Evolutionary conservation across 1,140 invertebrate genomes (phyloP), one percentile per base, ranked within the genome.

Genomic region (Drosophila seguyi): DNA sequence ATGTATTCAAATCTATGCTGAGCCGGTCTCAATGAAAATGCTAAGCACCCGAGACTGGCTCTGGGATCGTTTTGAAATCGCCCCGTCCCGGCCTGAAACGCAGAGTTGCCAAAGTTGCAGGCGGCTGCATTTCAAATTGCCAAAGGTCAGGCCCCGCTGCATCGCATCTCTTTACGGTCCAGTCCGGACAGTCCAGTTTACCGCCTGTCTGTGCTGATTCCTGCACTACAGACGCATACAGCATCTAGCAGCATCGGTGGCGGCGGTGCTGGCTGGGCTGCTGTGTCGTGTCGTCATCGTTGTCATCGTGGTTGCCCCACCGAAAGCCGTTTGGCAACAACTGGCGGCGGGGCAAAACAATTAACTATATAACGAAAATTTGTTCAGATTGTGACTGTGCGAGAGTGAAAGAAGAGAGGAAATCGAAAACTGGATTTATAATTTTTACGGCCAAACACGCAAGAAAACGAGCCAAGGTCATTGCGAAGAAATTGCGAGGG

Each of bases 401-500:
- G 63, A 57, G 77, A 84, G 85, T 90, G 85, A 88, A 88, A 90
- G 77, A 90, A 90, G 80, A 81, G 74, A 90, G 85, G 69, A 84
- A 81, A 75, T 65, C 53, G 48, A 85, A 83, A 83, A 84, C 81
- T 84, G 81, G 81, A 84, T 84, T 80, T 80, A 73, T 81, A 79
- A 88, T 88, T 83, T 83, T 65, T 63, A 85, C 82, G 78, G 62
- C 74, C 76, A 75, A 79, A 79, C 81, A 84, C 79, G 79, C 87
- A 90, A 91, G 83, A 91, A 90, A 91, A 72, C 79, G 42, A 91
- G 76, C 87, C 87, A 91, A 91, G 87, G 87, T 91, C 87, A 91
- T 62, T 69, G 81, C 75, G 47, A 90, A 90, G 85, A 90, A 90
- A 90, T 90, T 85, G 81, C 74, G 81, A 68, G 68, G 50, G 50